Conservation (phyloP, 1,140 invertebrate genomes). For the Bombus soroeensis region DNA sequence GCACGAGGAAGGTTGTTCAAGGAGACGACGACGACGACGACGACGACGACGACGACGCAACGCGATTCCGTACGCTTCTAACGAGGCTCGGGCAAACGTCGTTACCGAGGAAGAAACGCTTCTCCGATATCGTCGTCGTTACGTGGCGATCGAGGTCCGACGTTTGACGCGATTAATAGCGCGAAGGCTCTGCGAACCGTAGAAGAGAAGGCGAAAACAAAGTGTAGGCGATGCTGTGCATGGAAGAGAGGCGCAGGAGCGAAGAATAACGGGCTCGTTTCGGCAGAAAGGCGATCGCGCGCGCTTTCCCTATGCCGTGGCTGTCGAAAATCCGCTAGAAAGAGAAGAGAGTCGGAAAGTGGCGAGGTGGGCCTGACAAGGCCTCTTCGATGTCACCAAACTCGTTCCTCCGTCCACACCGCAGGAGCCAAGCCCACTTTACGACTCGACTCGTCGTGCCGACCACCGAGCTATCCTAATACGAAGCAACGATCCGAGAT, state of each 20-base stretch:
- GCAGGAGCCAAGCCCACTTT: slow-evolving; percentile 61
- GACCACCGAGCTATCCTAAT: slow-evolving; percentile 41
- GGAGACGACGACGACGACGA: not conserved
- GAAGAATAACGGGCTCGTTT: not conserved
- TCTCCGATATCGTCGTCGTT: not conserved
- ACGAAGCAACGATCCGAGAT: slow-evolving; percentile 38
- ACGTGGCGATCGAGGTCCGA: not conserved
- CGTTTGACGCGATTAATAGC: not conserved
- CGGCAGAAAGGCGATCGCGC: not conserved
- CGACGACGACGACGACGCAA: slow-evolving; percentile 5
- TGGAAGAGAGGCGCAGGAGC: not conserved
- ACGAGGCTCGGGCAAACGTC: not conserved
- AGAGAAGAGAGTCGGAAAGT: slow-evolving; percentile 52
- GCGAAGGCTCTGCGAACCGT: no score
- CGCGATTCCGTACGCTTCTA: not conserved
- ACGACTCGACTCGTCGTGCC: slow-evolving; percentile 36
- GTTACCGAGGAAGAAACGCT: not conserved
- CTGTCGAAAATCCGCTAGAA: slow-evolving; percentile 49
- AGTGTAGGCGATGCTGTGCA: no score
- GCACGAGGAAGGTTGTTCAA: slow-evolving; percentile 23
- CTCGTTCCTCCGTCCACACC: slow-evolving; percentile 60
- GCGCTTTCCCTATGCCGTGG: slow-evolving; percentile 52
- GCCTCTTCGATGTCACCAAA: slow-evolving; percentile 67
- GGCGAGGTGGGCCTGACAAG: slow-evolving; percentile 56
- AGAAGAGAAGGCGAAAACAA: no score